Evolutionary conservation across 2,888 invertebrate genomes (phyloP), one percentile per base, ranked within the genome.

Genomic region (Adineta ricciae): DNA sequence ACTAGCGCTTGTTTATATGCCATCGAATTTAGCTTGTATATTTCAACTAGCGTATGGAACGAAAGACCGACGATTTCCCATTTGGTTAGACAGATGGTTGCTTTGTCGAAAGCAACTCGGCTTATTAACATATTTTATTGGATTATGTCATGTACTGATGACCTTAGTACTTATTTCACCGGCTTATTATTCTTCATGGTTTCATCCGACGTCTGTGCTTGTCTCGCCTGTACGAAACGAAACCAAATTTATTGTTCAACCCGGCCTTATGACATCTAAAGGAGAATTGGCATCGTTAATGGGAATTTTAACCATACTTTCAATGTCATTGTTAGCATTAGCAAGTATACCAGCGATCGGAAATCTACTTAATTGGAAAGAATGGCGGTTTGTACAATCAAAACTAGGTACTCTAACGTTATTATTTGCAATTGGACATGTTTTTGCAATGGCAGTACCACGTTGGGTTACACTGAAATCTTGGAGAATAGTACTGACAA

Each of bases 351-450:
- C 88, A 9, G 88, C 88, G 14, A 88, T 89, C n/a, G 87, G 87
- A 0, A 88, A 88, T 73, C 84, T 87, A 19, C 84, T 89, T 11
- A 89, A 89, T 86, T 89, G 89, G 89, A 86, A 88, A 14, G 89
- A 89, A 85, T 89, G 89, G 89, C 86, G 88, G 21, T 88, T 88
- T 84, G 87, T 89, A n/a, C 89, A 89, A 86, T 88, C 88, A 36
- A 87, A 87, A 52, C 56, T 89, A 7, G 88, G 89, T 49, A 87
- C 88, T 84, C 78, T 86, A 24, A 87, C 87, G 14, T 86, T 89
- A 73, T 84, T 88, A 19, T 84, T 89, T 24, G 87, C 88, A 5
- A 86, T 88, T 19, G 85, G 86, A 56, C 89, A 89, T 84, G 88
- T 88, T 14, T 86, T 87, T 11, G 86, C 88, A 11, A 88, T 88